Base-by-base conservation (phyloP, 1,140 invertebrate species). In the Rhopalosiphum maidis region DNA sequence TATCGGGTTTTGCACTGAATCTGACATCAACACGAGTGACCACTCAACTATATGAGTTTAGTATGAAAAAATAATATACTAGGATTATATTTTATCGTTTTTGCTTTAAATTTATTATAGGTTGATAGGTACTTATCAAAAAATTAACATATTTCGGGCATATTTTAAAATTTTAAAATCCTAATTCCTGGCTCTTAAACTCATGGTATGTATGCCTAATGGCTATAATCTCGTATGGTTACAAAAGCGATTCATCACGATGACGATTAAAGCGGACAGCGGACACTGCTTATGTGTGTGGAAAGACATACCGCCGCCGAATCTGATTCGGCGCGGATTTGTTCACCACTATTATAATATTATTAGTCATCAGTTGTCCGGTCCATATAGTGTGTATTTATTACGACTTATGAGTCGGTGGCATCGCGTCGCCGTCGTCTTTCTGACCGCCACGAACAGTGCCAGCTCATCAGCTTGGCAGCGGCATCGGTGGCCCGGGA, bases 381-480 rank as follows among this genome's bases (percentile, higher is more conserved):
- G 30, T 60, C 54, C 54, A 30, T 46, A 18, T 46, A 18, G 60
- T 18, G 11, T 15, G 30, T 77, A 77, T 77, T n/a, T 68, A 68
- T 11, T n/a, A n/a, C 60, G 60, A 68, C 60, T 68, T 68, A 30
- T 11, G 30, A 68, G 30, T n/a, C 15, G 6, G 46, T 43, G 43
- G 18, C 46, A 18, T 54, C 86, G 35, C 87, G 30, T 54, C 48
- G 43, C 5, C 35, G 90, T 5, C n/a, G n/a, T 9, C 46, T 82
- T 25, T 41, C 37, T 54, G 91, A 92, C 91, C 55, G n/a, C 85
- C 48, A 46, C 91, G 60, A n/a, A 85, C 68, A 60, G 77, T 91
- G 60, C 90, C 60, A 43, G 41, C 54, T 68, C 90, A 43, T 82
- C 90, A 43, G n/a, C 23, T 90, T 48, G 46, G 7, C 35, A 46